Evolutionary conservation across 2,797 vertebrate genomes (phyloP).

Genomic region (Cyprinella venusta): DNA sequence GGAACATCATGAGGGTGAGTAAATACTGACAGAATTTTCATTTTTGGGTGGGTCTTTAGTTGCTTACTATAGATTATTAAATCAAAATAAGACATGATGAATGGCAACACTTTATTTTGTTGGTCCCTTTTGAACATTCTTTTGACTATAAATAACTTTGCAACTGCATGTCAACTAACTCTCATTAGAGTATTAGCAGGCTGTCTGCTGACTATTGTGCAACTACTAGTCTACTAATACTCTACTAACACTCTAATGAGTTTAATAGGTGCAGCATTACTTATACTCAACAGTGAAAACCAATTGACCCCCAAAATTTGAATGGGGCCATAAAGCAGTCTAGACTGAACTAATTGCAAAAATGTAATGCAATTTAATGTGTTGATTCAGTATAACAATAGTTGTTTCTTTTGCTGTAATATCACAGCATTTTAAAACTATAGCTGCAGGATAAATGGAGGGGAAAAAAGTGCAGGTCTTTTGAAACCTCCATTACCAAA

Average conservation of each 20-base stretch:
- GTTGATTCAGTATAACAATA: neutral
- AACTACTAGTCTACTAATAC: too few relatives aligned
- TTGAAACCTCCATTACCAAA: neutral
- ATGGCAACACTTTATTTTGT: too few relatives aligned
- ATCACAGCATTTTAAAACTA: neutral
- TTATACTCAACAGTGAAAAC: too few relatives aligned
- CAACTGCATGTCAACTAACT: too few relatives aligned
- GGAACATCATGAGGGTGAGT: too few relatives aligned
- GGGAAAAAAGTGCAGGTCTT: neutral
- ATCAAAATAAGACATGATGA: neutral
- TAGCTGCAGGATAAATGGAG: neutral
- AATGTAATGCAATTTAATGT: neutral
- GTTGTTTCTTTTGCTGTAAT: neutral
- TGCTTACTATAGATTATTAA: slow-evolving; percentile 1
- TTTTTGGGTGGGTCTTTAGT: neutral
- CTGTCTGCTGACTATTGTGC: too few relatives aligned
- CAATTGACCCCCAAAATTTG: neutral
- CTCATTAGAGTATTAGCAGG: too few relatives aligned
- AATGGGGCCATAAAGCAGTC: neutral
- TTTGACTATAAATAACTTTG: too few relatives aligned
- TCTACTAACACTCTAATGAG: too few relatives aligned
- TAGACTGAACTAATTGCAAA: neutral
- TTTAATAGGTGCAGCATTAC: too few relatives aligned
- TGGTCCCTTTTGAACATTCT: too few relatives aligned
- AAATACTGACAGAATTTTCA: too few relatives aligned